phyloP scores from a whole-genome alignment of 2,113 vertebrate genomes.

The Podarcis cretensis region DNA sequence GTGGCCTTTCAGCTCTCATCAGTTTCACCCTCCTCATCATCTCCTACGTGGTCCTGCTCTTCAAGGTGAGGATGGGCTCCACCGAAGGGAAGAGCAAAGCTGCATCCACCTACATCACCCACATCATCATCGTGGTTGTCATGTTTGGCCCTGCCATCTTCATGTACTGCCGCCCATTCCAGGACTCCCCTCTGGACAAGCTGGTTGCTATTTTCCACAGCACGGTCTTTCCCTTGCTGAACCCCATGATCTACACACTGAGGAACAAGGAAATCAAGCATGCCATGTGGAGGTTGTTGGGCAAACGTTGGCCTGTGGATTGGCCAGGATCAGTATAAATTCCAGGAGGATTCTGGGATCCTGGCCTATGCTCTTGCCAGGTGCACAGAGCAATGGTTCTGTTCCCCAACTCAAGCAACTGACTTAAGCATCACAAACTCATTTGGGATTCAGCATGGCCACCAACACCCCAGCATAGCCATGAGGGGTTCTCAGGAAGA shows the following conservation, averaged over 20 bases:
- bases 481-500: too few relatives aligned
- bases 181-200: neutral
- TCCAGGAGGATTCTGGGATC: too few relatives aligned
- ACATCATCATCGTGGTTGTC: constrained; percentile 50
- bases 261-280: constrained; percentile 52
- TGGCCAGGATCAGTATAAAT: too few relatives aligned
- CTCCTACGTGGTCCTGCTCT: constrained; percentile 46
- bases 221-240: constrained; percentile 44
- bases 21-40: constrained; percentile 15
- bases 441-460: too few relatives aligned
- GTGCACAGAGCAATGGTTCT: too few relatives aligned
- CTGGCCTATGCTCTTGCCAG: too few relatives aligned
- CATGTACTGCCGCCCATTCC: constrained; percentile 44
- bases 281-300: too few relatives aligned
- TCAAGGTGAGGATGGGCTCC: constrained; percentile 33
- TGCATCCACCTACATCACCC: constrained; percentile 60
- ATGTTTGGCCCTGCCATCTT: constrained; percentile 46
- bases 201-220: constrained; percentile 55
- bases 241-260: constrained; percentile 50
- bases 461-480: too few relatives aligned
- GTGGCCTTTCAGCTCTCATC: neutral
- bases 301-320: too few relatives aligned
- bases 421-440: too few relatives aligned
- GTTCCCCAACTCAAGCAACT: too few relatives aligned
- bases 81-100: constrained; percentile 37